A percentile compares a stretch with the other conserved stretches of the same genome.
Evolutionary conservation across 2,888 invertebrate species (phyloP).

Genomic region (Liposcelis brunnea): DNA sequence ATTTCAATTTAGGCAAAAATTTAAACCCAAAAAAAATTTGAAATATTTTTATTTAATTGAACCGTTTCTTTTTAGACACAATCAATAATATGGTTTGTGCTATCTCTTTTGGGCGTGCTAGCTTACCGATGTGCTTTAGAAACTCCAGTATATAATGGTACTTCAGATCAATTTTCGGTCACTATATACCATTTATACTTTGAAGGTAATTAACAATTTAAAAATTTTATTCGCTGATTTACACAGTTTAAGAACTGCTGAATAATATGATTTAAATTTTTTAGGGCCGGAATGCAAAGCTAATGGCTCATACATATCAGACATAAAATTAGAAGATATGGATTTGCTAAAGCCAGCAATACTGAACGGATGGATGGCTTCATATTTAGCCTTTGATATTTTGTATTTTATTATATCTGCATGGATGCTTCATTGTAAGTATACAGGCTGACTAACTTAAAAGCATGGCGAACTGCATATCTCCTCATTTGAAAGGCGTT

Average conservation of each 20-base stretch:
- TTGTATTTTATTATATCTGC: background rate
- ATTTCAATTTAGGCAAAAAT: background rate
- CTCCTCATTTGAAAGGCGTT: background rate
- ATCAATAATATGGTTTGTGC: background rate
- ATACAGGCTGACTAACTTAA: background rate
- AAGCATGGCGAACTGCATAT: too few relatives aligned
- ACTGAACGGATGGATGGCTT: constrained; percentile 1
- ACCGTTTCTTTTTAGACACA: constrained; percentile 1
- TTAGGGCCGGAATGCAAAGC: too few relatives aligned
- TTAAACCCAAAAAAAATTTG: background rate
- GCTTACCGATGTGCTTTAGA: background rate
- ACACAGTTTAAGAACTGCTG: background rate
- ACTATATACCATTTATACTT: background rate
- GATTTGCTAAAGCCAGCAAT: background rate
- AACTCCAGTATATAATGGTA: background rate
- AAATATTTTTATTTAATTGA: background rate
- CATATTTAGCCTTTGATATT: background rate
- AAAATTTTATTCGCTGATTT: background rate
- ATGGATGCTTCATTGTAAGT: background rate
- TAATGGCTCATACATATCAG: too few relatives aligned
- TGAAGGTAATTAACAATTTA: background rate
- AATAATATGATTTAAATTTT: background rate
- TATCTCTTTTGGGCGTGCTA: background rate
- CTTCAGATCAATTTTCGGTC: background rate
- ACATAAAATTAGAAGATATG: too few relatives aligned